These are phyloP conservation scores for Galaxias olidus DNA, from an alignment of 2,797 vertebrate species.

Conservation along the genomic window DNA sequence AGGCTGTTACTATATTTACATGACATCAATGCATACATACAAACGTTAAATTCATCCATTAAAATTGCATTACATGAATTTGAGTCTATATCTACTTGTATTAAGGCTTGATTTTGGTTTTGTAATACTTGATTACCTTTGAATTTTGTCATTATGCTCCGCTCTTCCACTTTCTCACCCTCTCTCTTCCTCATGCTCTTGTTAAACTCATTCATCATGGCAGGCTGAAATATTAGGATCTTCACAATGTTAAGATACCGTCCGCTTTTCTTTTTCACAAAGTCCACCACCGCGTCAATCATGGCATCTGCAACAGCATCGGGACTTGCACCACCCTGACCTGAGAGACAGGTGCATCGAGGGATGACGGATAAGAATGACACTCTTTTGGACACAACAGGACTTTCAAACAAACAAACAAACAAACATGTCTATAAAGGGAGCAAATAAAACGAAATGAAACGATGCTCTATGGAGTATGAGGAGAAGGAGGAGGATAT, in stretches of 20 bases:
- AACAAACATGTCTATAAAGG: background rate
- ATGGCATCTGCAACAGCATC: constrained; percentile 79
- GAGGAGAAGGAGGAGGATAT: no score
- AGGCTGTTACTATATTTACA: background rate
- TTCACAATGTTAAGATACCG: constrained; percentile 73
- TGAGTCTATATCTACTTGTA: no score
- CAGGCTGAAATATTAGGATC: constrained; percentile 82
- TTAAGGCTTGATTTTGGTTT: no score
- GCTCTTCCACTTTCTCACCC: constrained; percentile 26
- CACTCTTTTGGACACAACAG: background rate
- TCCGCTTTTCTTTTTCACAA: constrained; percentile 68
- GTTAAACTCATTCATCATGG: constrained; percentile 77
- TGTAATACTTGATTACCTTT: constrained; percentile 48
- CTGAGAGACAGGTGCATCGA: constrained; percentile 55
- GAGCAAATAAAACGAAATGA: background rate
- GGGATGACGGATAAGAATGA: no score
- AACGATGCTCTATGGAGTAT: no score
- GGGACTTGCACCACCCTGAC: constrained; percentile 70
- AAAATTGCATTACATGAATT: no score
- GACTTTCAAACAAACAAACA: background rate
- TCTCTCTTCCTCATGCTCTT: constrained; percentile 76
- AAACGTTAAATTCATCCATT: no score
- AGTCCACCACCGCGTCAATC: constrained; percentile 79
- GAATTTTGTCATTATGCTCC: background rate
- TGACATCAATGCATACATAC: no score